Evolutionary conservation across 2,888 invertebrate species (phyloP), one percentile per base, ranked within the genome.

Genomic region (Aphodius granarius): DNA sequence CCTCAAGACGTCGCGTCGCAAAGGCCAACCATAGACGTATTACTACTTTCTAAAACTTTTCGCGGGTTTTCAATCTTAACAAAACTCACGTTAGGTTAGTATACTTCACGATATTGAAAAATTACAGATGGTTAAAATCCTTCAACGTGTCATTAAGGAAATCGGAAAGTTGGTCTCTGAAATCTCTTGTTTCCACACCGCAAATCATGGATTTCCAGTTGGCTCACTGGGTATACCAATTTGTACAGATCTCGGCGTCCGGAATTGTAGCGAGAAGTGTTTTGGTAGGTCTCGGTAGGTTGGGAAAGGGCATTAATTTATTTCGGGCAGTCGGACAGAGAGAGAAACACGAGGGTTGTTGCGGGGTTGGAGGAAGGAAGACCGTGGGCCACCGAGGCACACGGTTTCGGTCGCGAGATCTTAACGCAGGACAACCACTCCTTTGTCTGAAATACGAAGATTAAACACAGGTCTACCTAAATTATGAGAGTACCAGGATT

Each of bases 391-490:
- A 66, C 72, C 75, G 72, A 66, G 72, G 66, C 75, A 72, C 63
- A 72, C n/a, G 68, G 68, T 66, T 72, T 75, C 62, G 75, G 75
- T 75, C 68, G 72, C 74, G 70, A 72, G 75, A 75, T 75, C 75
- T 75, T 75, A 75, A 75, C 75, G 63, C 75, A 72, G 75, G 75
- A 75, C 75, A 75, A 75, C 75, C 75, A 72, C 75, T 75, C 75
- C 75, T 75, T 75, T 75, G 75, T 75, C 75, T 75, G 71, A 76
- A 76, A 76, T 76, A 73, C 76, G 74, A 72, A 74, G 78, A 79
- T 78, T 79, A 78, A 79, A 78, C 76, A 71, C 74, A 76, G 76
- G 78, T 76, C 77, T 78, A 73, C 75, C 76, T 78, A 78, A 79
- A 79, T 77, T 79, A 78, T 78, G 79, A 76, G 74, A 75, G 75